Base-by-base conservation (phyloP, 2,888 invertebrate species). In the Eristalis tenax region DNA sequence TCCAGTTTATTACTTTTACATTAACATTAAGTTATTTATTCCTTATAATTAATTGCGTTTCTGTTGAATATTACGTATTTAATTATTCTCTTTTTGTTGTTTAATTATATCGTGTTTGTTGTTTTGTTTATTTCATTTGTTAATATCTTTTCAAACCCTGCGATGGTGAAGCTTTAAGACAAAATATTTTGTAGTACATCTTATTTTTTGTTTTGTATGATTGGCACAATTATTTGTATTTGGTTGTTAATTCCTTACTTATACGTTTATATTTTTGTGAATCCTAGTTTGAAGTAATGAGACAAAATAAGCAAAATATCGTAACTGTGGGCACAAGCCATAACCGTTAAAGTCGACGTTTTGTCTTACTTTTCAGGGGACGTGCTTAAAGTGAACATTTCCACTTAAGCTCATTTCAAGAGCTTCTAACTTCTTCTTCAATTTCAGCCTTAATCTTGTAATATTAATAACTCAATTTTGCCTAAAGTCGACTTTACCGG, bases 181-280 rank as follows among this genome's bases (percentile, higher is more conserved):
- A 83, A 57, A n/a, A 75, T 70, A 40, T 63, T 75, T 74, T 83
- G 59, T 78, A 66, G 26, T 75, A 73, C 50, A 23, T 56, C 38
- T n/a, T 32, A 68, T 50, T 70, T 64, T 28, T 56, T 8, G 4
- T 32, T 32, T 32, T 32, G 32, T 73, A 74, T 78, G 70, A 83
- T 87, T 87, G 86, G 86, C 86, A 87, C 86, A 87, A 74, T 82
- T 82, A 40, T 61, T 80, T 80, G 61, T 74, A 66, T 66, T 73
- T 59, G 13, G 68, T 79, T 66, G 22, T 68, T 10, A 26, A 5
- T 70, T 38, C 61, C 18, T 78, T 43, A 6, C 10, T n/a, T 73
- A 70, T 64, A 57, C 57, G n/a, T 43, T 70, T 57, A 59, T 59
- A 38, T 71, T 50, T 56, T 13, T 35, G 32, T 32, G 64, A 26